Conservation (phyloP, 2,797 vertebrate species). For the Neostethus bicornis region DNA sequence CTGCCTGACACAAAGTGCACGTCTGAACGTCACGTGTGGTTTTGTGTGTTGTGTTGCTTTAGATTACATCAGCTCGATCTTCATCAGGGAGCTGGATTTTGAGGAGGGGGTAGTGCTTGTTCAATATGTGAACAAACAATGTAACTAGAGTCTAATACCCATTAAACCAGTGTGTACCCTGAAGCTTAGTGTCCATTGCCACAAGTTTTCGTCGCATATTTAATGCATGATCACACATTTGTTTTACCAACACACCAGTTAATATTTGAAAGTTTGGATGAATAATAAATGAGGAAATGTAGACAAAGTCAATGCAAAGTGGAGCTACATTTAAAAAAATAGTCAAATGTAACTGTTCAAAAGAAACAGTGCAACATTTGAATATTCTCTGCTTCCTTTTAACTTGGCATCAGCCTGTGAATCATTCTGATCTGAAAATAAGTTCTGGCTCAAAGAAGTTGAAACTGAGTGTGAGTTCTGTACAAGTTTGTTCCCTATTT, state of each 20-base stretch:
- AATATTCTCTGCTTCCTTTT: conserved; percentile 3
- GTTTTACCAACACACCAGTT: neutral
- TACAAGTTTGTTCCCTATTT: neutral
- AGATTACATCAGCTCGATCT: conserved; percentile 80
- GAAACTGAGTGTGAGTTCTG: neutral
- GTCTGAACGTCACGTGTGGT: conserved; percentile 63
- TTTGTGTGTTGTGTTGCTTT: conserved; percentile 70
- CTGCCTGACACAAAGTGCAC: conserved; percentile 67
- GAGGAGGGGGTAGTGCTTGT: conserved; percentile 27
- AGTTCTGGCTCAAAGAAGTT: neutral
- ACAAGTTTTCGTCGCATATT: neutral
- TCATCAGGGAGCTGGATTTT: neutral
- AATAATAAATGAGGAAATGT: neutral
- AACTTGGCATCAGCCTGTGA: neutral
- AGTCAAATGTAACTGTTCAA: conserved; percentile 3
- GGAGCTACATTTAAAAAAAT: conserved; percentile 1
- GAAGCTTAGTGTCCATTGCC: neutral
- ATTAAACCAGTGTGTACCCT: conserved; percentile 10
- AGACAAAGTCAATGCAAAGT: conserved; percentile 10
- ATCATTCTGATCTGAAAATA: conserved; percentile 2
- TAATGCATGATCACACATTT: neutral
- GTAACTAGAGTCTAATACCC: conserved; percentile 19
- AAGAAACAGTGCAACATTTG: conserved; percentile 6
- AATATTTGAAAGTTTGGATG: conserved; percentile 5
- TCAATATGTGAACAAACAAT: conserved; percentile 54